Evolutionary conservation across 2,797 vertebrate genomes (phyloP).

Genomic region (Coreius guichenoti): DNA sequence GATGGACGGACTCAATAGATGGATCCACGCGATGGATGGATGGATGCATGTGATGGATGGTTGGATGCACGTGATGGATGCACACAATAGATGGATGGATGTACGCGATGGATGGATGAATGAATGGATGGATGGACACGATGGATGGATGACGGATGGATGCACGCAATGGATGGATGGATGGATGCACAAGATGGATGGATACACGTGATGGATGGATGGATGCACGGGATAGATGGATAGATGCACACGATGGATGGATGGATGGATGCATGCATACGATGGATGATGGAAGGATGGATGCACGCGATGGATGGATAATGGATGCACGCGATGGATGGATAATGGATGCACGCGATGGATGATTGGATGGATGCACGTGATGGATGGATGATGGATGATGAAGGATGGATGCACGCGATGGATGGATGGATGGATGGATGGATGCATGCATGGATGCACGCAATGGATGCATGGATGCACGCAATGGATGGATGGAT

Average conservation of each 20-base stretch:
- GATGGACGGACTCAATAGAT: not conserved
- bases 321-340: too few species aligned
- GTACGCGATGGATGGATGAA: not conserved
- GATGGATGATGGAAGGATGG: not conserved
- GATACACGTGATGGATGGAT: not conserved
- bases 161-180: fast-evolving
- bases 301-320: not conserved
- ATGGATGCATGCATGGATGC: too few species aligned
- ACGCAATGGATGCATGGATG: too few species aligned
- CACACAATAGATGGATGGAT: not conserved
- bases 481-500: not conserved
- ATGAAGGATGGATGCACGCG: not conserved
- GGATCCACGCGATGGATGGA: fast-evolving
- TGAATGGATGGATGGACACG: not conserved
- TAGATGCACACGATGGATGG: not conserved
- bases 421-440: not conserved
- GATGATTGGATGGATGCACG: too few species aligned
- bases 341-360: too few species aligned
- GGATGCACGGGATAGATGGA: fast-evolving
- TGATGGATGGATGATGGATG: not conserved
- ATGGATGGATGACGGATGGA: not conserved
- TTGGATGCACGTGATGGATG: not conserved
- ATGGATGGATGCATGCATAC: not conserved
- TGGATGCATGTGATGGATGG: not conserved
- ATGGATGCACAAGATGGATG: not conserved